These are phyloP conservation scores for Zaprionus ghesquierei DNA, from an alignment of 1,140 invertebrate species.

Conservation along the genomic window DNA sequence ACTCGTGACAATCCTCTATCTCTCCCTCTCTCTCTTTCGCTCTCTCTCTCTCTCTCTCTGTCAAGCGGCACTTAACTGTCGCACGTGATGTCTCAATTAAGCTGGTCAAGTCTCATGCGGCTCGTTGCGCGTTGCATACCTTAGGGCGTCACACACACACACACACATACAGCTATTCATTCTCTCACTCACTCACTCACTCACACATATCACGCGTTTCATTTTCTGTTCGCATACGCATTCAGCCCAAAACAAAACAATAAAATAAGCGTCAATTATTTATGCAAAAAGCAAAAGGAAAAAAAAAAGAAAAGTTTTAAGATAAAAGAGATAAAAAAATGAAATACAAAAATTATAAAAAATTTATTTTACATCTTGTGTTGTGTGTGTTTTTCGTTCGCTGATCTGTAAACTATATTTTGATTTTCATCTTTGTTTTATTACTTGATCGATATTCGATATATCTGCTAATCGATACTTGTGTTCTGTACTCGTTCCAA, in stretches of 20 bases:
- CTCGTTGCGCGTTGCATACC: slow-evolving; percentile 28
- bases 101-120: slow-evolving; percentile 25
- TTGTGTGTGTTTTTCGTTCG: not conserved
- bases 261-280: slow-evolving; percentile 56
- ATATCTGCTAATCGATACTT: slow-evolving; percentile 11
- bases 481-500: slow-evolving; percentile 14
- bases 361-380: not conserved
- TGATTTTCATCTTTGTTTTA: not conserved
- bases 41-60: not conserved
- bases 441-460: slow-evolving; percentile 5
- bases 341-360: not conserved
- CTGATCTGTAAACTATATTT: not conserved
- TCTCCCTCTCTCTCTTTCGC: fast-evolving
- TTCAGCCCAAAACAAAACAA: slow-evolving; percentile 20
- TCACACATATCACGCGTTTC: not conserved
- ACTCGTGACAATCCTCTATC: not conserved
- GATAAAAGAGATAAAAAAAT: not conserved
- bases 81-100: slow-evolving; percentile 51
- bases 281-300: slow-evolving; percentile 1
- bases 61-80: slow-evolving; percentile 16
- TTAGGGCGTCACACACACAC: slow-evolving; percentile 10
- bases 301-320: not conserved
- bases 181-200: not conserved
- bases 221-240: slow-evolving; percentile 15
- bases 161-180: not conserved